Conservation (phyloP, 2,888 invertebrate genomes). For the Saturnia japonica region DNA sequence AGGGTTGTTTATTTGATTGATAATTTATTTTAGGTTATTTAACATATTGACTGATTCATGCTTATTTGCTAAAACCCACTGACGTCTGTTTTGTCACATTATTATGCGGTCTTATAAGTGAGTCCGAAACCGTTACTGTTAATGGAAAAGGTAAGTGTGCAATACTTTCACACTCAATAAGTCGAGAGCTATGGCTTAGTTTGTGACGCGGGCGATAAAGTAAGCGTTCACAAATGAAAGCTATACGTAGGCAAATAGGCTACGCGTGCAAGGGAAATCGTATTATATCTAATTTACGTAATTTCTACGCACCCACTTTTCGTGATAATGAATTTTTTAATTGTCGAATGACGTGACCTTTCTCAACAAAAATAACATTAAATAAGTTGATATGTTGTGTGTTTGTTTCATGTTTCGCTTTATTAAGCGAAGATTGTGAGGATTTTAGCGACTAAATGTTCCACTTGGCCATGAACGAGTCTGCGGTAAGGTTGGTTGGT, state of each 20-base stretch:
- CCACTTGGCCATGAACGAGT: conserved; percentile 57
- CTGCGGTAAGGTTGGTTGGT: conserved; percentile 53
- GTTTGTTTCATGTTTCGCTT: conserved; percentile 8
- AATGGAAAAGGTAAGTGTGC: conserved; percentile 54
- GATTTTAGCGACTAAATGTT: conserved; percentile 46
- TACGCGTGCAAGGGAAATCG: conserved; percentile 24
- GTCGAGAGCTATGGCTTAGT: conserved; percentile 23
- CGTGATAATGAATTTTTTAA: not conserved
- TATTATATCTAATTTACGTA: conserved; percentile 20
- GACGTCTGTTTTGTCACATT: not conserved
- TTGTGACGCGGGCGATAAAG: conserved; percentile 3
- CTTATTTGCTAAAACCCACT: not conserved
- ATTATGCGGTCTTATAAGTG: conserved; percentile 50
- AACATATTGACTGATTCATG: not conserved
- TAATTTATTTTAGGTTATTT: not conserved
- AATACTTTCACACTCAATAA: conserved; percentile 71
- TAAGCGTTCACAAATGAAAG: conserved; percentile 12
- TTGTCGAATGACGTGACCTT: conserved; percentile 16
- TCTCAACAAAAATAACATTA: conserved; percentile 18
- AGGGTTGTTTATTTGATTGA: conserved; percentile 42
- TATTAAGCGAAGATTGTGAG: conserved; percentile 21
- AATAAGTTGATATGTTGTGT: not conserved
- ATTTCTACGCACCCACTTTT: not conserved
- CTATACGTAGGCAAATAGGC: not conserved
- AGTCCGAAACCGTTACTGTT: conserved; percentile 59